Conservation (phyloP, 2,888 invertebrate genomes). For the Teleogryllus oceanicus region DNA sequence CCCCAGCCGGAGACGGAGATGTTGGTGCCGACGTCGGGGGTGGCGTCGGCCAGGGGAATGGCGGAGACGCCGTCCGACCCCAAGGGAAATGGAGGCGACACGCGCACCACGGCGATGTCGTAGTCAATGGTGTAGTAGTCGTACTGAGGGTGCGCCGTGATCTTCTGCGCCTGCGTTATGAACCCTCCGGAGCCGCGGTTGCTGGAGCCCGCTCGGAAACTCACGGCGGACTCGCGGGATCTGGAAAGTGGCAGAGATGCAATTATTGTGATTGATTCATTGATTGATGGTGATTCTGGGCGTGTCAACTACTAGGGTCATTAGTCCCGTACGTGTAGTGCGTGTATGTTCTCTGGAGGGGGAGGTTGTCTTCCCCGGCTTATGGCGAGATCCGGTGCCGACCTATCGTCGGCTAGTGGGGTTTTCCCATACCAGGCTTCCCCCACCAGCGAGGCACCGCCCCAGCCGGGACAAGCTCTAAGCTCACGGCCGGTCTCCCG, state of each 20-base stretch:
- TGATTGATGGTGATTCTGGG: no score
- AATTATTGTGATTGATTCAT: no score
- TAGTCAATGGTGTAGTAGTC: slow-evolving; percentile 53
- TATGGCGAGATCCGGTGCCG: no score
- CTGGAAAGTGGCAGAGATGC: not conserved
- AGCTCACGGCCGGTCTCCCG: no score
- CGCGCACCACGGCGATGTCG: slow-evolving; percentile 57
- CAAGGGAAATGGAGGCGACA: slow-evolving; percentile 45
- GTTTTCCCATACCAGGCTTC: no score
- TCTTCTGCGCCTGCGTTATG: slow-evolving; percentile 51
- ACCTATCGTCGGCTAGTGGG: no score
- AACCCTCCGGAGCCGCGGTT: slow-evolving; percentile 50
- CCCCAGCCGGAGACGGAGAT: not conserved
- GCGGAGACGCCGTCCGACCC: not conserved
- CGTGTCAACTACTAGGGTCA: no score
- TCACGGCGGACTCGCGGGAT: not conserved
- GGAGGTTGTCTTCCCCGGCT: no score
- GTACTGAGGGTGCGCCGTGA: slow-evolving; percentile 55
- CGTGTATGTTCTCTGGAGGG: no score
- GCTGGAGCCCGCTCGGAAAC: slow-evolving; percentile 56
- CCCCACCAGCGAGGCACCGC: no score
- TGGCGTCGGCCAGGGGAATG: slow-evolving; percentile 19
- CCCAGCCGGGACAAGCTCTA: no score
- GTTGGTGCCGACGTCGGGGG: slow-evolving; percentile 19
- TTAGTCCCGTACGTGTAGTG: no score